Conservation (phyloP, 1,140 invertebrate genomes). For the Batillaria attramentaria region DNA sequence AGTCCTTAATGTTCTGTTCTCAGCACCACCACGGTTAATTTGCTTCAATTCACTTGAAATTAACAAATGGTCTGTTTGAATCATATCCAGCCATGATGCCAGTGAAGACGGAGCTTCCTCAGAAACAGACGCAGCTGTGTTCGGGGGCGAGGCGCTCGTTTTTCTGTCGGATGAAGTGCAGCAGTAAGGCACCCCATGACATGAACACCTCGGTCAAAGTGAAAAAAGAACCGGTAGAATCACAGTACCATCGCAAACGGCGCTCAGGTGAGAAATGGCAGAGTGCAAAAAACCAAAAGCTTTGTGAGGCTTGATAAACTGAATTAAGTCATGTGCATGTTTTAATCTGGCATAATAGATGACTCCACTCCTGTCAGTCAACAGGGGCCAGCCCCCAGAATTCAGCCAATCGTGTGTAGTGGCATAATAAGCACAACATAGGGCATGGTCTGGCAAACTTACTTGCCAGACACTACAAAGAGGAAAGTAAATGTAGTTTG, state of each 20-base stretch:
- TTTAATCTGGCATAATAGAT: too few species aligned
- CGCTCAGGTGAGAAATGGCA: conserved; percentile 26
- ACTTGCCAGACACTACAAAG: too few species aligned
- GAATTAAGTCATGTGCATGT: too few species aligned
- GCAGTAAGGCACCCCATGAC: conserved; percentile 40
- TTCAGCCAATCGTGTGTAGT: too few species aligned
- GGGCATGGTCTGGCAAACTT: too few species aligned
- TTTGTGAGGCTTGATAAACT: too few species aligned
- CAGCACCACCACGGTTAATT: neutral
- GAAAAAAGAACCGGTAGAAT: conserved; percentile 35
- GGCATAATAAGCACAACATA: too few species aligned
- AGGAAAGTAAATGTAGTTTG: too few species aligned
- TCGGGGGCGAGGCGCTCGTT: conserved; percentile 92
- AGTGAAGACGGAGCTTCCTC: conserved; percentile 87
- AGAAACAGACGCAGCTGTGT: conserved; percentile 79
- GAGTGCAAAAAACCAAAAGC: neutral
- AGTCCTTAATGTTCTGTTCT: too few species aligned
- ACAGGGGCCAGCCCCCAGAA: too few species aligned
- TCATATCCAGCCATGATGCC: conserved; percentile 91
- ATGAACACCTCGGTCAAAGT: conserved; percentile 29
- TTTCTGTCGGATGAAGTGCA: conserved; percentile 91
- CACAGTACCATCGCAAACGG: conserved; percentile 34
- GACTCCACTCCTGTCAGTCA: too few species aligned
- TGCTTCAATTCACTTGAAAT: neutral
- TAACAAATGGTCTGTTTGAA: conserved; percentile 1